Evolutionary conservation across 1,140 invertebrate species (phyloP).

Genomic region (Pseudobourletiella spinata): DNA sequence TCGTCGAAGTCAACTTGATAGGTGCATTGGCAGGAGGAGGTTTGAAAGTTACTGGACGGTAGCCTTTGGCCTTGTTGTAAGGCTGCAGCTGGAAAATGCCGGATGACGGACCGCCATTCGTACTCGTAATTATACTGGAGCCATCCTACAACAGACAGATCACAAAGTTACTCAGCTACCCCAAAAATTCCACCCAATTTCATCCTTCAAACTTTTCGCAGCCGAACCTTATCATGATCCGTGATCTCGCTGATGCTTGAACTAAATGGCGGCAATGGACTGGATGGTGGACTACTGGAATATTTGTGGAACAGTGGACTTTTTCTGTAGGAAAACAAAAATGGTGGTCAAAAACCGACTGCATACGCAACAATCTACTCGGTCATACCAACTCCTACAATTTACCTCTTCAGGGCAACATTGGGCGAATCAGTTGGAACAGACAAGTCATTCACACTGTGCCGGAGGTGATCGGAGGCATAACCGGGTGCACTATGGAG

Average conservation of each 20-base stretch:
- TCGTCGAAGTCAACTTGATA: neutral
- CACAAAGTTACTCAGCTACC: no score
- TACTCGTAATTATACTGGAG: neutral
- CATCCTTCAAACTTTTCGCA: no score
- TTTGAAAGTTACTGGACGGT: slow-evolving; percentile 33
- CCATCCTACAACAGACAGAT: neutral
- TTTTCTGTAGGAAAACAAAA: slow-evolving; percentile 15
- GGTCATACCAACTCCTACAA: neutral
- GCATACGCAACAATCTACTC: neutral
- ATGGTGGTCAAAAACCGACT: neutral
- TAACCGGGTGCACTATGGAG: slow-evolving; percentile 23
- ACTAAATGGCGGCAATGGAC: slow-evolving; percentile 14
- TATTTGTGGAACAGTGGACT: slow-evolving; percentile 24
- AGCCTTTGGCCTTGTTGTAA: slow-evolving; percentile 32
- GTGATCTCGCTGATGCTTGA: slow-evolving; percentile 10
- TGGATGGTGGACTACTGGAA: slow-evolving; percentile 22
- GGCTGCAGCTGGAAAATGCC: slow-evolving; percentile 26
- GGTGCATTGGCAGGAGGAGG: slow-evolving; percentile 1
- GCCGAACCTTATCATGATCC: slow-evolving; percentile 15
- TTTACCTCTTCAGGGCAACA: slow-evolving; percentile 11
- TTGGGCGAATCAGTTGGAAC: slow-evolving; percentile 9
- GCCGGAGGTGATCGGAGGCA: slow-evolving; percentile 21
- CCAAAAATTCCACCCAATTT: no score
- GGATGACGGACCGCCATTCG: neutral
- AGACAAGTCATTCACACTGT: slow-evolving; percentile 17